Base-by-base conservation (phyloP, 2,113 vertebrate species). In the Lathamus discolor region DNA sequence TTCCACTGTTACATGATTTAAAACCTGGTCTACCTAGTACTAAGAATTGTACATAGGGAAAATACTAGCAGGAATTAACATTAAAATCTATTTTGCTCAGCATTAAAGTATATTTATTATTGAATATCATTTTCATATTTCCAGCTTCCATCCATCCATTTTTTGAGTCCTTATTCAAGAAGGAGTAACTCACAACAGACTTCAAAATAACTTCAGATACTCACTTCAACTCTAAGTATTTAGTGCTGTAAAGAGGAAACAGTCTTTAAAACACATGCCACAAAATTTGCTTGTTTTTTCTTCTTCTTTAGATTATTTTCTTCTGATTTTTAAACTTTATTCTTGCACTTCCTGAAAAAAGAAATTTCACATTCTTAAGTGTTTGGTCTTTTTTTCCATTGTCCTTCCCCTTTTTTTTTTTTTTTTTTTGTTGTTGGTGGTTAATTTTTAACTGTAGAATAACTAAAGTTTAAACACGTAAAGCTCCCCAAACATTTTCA, bases 201-300 rank as follows among this genome's bases (percentile, higher is more conserved):
- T 66, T 62, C 31, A 59, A 62, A 85, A 66, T 28, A 66, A 83
- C 83, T 62, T 59, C 29, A 66, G 24, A 61, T 49, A 39, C 6
- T n/a, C 14, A 25, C 2, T 37, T 17, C 7, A 61, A 4, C 14
- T 66, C 23, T 64, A 24, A 0, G 0, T 52, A 6, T 49, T 83
- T 49, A 25, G 10, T 28, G 2, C 2, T 79, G 12, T 49, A 61
- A 85, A 90, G 62, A 44, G 0, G 7, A 76, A 80, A 83, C 1
- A 17, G 2, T 8, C 1, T 24, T 44, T 2, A 35, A 67, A 90
- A 55, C 2, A 19, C 9, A 43, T 25, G 8, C 6, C 16, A 63
- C 10, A 20, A 25, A 62, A 66, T 44, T 27, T 68, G 1, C 10
- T 72, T 35, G 14, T 2, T 44, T 44, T 33, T 68, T 1, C 10